Evolutionary conservation across 2,888 invertebrate species (phyloP).

Genomic region (Lasioglossum lativentre): DNA sequence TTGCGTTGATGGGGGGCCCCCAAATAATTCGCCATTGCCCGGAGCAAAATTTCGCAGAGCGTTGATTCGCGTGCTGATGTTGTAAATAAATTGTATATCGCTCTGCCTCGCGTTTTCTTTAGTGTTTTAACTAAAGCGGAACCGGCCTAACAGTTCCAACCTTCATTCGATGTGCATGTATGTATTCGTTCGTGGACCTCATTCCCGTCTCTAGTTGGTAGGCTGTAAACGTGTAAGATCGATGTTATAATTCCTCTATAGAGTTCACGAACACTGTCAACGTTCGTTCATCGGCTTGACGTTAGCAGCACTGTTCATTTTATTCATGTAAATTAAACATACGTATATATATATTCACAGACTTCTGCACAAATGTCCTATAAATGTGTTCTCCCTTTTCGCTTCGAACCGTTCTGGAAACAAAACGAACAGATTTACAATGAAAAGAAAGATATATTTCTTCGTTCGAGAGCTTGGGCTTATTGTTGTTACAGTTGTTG

Average conservation of each 20-base stretch:
- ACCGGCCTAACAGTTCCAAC: constrained; percentile 35
- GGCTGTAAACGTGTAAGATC: constrained; percentile 36
- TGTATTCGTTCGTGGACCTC: constrained; percentile 31
- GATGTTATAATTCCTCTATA: constrained; percentile 26
- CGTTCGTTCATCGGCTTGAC: constrained; percentile 40
- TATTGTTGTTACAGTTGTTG: constrained; percentile 82
- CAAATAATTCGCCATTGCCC: background rate
- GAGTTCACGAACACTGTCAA: constrained; percentile 60
- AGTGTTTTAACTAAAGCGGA: constrained; percentile 68
- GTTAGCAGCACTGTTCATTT: constrained; percentile 36
- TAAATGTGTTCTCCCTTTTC: constrained; percentile 2
- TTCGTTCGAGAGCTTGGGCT: constrained; percentile 69
- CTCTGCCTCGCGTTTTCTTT: constrained; percentile 57
- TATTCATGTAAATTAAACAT: constrained; percentile 49
- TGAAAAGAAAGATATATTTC: constrained; percentile 66
- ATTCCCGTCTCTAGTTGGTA: constrained; percentile 44
- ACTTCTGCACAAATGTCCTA: background rate
- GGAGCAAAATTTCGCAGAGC: constrained; percentile 25
- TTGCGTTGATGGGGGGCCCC: background rate
- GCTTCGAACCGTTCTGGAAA: background rate
- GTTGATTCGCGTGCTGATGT: constrained; percentile 36
- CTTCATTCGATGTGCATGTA: constrained; percentile 28
- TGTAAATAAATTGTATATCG: constrained; percentile 60
- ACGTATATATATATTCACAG: constrained; percentile 17
- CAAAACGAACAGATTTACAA: background rate